phyloP scores from a whole-genome alignment of 2,113 vertebrate genomes.

The Macquaria australasica region DNA sequence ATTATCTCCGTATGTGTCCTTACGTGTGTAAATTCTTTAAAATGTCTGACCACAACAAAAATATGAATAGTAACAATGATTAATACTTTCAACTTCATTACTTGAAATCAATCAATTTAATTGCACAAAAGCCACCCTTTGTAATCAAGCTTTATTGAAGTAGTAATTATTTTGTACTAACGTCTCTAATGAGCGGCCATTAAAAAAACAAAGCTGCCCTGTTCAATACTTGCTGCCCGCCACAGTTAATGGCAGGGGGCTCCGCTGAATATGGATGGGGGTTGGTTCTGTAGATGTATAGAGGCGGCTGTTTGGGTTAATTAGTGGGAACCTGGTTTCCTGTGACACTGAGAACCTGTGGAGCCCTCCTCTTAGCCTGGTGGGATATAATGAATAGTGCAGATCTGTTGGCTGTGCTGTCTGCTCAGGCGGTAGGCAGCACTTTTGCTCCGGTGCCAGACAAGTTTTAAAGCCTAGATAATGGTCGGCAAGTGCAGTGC shows the following conservation, averaged over 20 bases:
- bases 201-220: slow-evolving; percentile 60
- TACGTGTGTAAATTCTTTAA: neutral
- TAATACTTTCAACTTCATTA: slow-evolving; percentile 11
- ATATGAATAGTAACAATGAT: neutral
- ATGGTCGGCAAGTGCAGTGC: slow-evolving; percentile 42
- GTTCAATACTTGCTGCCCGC: slow-evolving; percentile 63
- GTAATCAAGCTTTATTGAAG: slow-evolving; percentile 62
- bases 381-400: slow-evolving; percentile 61
- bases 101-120: slow-evolving; percentile 40
- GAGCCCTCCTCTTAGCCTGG: slow-evolving; percentile 42
- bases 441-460: slow-evolving; percentile 26
- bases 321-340: slow-evolving; percentile 64
- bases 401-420: slow-evolving; percentile 31
- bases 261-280: slow-evolving; percentile 70
- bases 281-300: slow-evolving; percentile 53
- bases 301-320: slow-evolving; percentile 69
- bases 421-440: slow-evolving; percentile 26
- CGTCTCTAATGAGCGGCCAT: slow-evolving; percentile 64
- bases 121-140: slow-evolving; percentile 29
- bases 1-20: neutral
- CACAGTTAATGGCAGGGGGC: slow-evolving; percentile 46
- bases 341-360: slow-evolving; percentile 50
- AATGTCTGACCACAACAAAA: slow-evolving; percentile 1
- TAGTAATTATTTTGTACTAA: slow-evolving; percentile 69
- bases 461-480: slow-evolving; percentile 34